These are phyloP conservation scores for Centropristis striata DNA, from an alignment of 2,113 vertebrate species.

Conservation along the genomic window DNA sequence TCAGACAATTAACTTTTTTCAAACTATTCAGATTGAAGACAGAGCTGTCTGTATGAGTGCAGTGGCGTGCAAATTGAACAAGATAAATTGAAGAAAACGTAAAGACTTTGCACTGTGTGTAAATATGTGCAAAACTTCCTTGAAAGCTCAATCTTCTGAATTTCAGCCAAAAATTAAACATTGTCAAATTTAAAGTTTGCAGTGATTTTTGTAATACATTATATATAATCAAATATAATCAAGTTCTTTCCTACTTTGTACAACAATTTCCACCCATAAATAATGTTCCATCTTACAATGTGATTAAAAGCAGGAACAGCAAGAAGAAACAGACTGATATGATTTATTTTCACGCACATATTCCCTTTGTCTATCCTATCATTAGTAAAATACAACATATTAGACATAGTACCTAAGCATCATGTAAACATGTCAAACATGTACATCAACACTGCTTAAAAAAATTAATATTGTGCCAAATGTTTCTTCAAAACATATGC, in stretches of 20 bases:
- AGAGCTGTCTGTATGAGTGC: too few species aligned
- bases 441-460: slow-evolving; percentile 15
- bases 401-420: not conserved
- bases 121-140: too few species aligned
- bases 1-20: too few species aligned
- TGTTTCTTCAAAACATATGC: not conserved
- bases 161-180: too few species aligned
- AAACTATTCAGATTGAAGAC: too few species aligned
- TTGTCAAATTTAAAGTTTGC: too few species aligned
- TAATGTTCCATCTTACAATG: not conserved
- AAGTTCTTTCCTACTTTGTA: not conserved
- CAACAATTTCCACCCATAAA: not conserved
- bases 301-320: slow-evolving; percentile 1
- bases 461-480: slow-evolving; percentile 18
- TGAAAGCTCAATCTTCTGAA: too few species aligned
- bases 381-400: slow-evolving; percentile 43
- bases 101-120: too few species aligned
- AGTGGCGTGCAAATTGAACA: too few species aligned
- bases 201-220: too few species aligned
- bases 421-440: slow-evolving; percentile 16
- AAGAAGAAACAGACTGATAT: not conserved
- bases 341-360: slow-evolving; percentile 41
- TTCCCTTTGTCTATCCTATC: slow-evolving; percentile 63
- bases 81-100: too few species aligned
- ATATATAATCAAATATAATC: too few species aligned